Percentiles rank a stretch among this genome's conserved stretches.
These are phyloP conservation scores for Scylla paramamosain DNA, from an alignment of 1,140 invertebrate genomes.

Conservation along the genomic window DNA sequence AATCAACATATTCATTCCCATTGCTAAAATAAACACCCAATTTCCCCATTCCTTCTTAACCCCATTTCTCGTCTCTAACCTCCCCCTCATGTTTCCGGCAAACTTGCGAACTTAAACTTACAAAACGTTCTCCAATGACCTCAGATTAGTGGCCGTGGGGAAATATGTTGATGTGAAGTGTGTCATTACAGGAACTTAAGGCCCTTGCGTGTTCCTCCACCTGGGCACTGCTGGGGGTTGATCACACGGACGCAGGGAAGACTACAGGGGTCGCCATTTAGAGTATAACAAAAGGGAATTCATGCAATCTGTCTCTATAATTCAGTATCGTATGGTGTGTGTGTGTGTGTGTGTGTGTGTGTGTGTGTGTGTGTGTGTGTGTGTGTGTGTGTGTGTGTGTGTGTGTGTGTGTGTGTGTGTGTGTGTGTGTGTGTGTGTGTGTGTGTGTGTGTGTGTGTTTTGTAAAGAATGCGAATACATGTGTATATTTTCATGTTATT, in stretches of 20 bases:
- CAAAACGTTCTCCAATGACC: not conserved
- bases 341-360: not conserved
- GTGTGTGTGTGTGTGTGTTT: not conserved
- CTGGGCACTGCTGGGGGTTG: not conserved
- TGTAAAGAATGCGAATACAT: not conserved
- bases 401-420: not conserved
- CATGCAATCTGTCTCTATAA: not conserved
- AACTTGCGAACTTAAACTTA: not conserved
- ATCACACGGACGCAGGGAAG: no score
- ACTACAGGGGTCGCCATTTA: no score
- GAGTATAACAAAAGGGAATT: no score
- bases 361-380: not conserved
- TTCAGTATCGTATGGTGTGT: not conserved
- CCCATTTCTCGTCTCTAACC: not conserved
- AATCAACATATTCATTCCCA: not conserved
- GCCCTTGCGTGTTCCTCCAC: conserved; percentile 7
- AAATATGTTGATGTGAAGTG: conserved; percentile 31
- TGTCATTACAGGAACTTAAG: conserved; percentile 39
- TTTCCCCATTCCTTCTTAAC: not conserved
- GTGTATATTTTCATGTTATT: no score
- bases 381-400: not conserved
- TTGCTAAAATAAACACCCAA: not conserved
- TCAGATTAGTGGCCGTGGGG: conserved; percentile 27
- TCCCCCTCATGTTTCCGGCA: not conserved
- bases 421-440: conserved; percentile 16